phyloP scores from a whole-genome alignment of 2,797 vertebrate genomes.

The Poeciliopsis gracilis region DNA sequence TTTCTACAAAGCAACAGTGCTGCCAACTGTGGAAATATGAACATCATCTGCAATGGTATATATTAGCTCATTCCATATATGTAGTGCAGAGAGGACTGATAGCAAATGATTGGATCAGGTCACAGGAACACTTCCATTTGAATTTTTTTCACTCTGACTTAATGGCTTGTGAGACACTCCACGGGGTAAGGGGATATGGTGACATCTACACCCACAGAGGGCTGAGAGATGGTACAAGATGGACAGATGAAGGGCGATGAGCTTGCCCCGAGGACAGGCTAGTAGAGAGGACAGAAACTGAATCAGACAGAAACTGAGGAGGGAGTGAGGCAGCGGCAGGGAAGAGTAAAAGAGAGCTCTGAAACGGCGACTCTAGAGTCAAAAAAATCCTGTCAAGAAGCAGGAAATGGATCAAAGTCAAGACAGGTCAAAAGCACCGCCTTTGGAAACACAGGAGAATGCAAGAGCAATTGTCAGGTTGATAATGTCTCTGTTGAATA shows the following conservation, averaged over 20 bases:
- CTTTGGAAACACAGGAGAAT: constrained; percentile 40
- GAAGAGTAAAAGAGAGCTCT: constrained; percentile 36
- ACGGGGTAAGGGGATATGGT: constrained; percentile 16
- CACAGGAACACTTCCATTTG: constrained; percentile 46
- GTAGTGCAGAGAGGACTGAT: constrained; percentile 25
- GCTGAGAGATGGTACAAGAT: constrained; percentile 29
- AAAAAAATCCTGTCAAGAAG: constrained; percentile 43
- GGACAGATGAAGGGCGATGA: constrained; percentile 62
- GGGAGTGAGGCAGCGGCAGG: constrained; percentile 23
- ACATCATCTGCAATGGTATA: constrained; percentile 34
- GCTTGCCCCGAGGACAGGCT: constrained; percentile 58
- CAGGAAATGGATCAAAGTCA: constrained; percentile 53
- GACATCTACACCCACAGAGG: constrained; percentile 32
- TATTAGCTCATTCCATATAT: constrained; percentile 21
- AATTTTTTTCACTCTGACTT: constrained; percentile 40
- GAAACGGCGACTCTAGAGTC: constrained; percentile 28
- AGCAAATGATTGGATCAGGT: constrained; percentile 53
- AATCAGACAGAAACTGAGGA: constrained; percentile 39
- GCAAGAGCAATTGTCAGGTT: constrained; percentile 35
- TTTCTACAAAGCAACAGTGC: not conserved
- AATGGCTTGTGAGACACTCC: constrained; percentile 45
- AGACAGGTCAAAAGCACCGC: constrained; percentile 45
- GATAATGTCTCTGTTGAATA: constrained; percentile 23
- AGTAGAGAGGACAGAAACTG: constrained; percentile 42
- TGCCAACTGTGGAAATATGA: constrained; percentile 4